These are phyloP conservation scores for Himantopus leucocephalus DNA, from an alignment of 2,113 vertebrate species.

Conservation along the genomic window DNA sequence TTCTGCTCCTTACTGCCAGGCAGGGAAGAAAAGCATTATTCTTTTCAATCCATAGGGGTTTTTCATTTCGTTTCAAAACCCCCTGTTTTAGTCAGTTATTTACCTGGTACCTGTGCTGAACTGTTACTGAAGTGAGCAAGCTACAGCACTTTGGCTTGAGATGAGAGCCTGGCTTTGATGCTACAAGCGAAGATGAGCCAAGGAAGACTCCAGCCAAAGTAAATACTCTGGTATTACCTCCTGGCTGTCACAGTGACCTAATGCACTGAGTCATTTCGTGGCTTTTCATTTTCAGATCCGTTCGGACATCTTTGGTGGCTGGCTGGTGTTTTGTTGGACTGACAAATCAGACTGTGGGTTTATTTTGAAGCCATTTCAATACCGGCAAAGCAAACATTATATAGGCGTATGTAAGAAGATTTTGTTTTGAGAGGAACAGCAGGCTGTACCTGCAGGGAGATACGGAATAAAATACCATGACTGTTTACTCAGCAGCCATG, in stretches of 20 bases:
- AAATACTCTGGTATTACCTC: slow-evolving; percentile 40
- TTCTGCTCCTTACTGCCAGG: neutral
- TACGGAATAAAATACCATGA: neutral
- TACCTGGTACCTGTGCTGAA: neutral
- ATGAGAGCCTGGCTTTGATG: slow-evolving; percentile 8
- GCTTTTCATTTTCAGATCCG: slow-evolving; percentile 23
- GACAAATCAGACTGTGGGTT: neutral
- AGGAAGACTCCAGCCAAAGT: slow-evolving; percentile 19
- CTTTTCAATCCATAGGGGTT: neutral
- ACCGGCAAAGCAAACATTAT: neutral
- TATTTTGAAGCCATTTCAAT: slow-evolving; percentile 22
- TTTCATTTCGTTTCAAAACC: neutral
- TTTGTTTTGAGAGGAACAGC: neutral
- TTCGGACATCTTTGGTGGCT: neutral
- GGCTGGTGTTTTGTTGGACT: neutral
- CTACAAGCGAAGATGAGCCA: slow-evolving; percentile 1
- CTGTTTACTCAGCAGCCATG: neutral
- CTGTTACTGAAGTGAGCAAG: neutral
- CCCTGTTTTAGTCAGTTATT: neutral
- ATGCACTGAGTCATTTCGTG: slow-evolving; percentile 45
- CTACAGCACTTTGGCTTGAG: neutral
- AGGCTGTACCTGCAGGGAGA: neutral
- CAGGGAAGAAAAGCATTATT: neutral
- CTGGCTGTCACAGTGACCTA: slow-evolving; percentile 45
- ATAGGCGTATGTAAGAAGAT: neutral